Base-by-base conservation (phyloP, 2,888 invertebrate species). In the Cataglyphis altisquamis region DNA sequence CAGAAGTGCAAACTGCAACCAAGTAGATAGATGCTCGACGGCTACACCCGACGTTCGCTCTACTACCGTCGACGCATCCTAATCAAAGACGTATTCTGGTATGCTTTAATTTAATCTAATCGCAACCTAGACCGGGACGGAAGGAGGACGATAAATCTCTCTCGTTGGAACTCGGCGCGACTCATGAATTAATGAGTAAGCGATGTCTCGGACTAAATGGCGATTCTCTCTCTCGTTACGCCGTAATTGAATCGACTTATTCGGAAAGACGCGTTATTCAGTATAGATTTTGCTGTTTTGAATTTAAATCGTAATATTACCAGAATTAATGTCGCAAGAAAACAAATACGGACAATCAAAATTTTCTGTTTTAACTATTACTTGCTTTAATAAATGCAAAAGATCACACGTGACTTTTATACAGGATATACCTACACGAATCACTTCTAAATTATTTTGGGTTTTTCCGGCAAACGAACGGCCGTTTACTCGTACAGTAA, bases 21-120 rank as follows among this genome's bases (percentile, higher is more conserved):
- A 45, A 72, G 25, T 80, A 80, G 36, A 62, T 60, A 25, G 41
- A 72, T 36, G 55, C 55, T 68, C 64, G 15, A 25, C 21, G 15
- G 10, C 9, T n/a, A 32, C 9, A 36, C 36, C 36, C 3, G 29
- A 6, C 12, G 4, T n/a, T n/a, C 8, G 39, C 4, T 45, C 18
- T 10, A 29, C n/a, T n/a, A 10, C n/a, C 45, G 25, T 15, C 32
- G 55, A 29, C 57, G 41, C 45, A 72, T 78, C 60, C 78, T 78
- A 78, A 78, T 70, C 72, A 78, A 70, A 72, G 78, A 57, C 73
- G 73, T 72, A 80, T 80, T 72, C 60, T 45, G 60, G 36, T 25
- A 36, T 39, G 60, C 41, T 72, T 36, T 18, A 80, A 60, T 78
- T n/a, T 72, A 72, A 80, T 80, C 72, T 57, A 60, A 72, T 72